phyloP scores from a whole-genome alignment of 2,888 invertebrate species.

The Platycheirus rosarum region DNA sequence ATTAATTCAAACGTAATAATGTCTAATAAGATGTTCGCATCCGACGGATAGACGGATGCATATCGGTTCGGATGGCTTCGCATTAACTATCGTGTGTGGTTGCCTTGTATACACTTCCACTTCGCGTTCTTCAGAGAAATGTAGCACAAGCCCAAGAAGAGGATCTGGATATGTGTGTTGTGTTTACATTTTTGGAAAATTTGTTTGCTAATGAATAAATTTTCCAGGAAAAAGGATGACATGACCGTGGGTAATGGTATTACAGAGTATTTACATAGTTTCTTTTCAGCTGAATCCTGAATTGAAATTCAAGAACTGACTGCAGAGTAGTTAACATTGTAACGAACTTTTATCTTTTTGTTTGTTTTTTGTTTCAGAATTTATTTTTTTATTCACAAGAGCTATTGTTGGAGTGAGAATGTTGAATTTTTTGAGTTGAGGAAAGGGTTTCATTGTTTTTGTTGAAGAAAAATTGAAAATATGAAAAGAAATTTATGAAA shows the following conservation, averaged over 20 bases:
- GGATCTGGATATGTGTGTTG: slow-evolving; percentile 1
- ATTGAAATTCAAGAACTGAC: slow-evolving; percentile 6
- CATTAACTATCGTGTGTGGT: background rate
- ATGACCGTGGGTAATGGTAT: slow-evolving; percentile 20
- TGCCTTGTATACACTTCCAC: background rate
- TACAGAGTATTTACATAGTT: background rate
- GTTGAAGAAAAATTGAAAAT: slow-evolving; percentile 37
- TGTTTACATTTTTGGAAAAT: slow-evolving; percentile 67
- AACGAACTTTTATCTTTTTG: slow-evolving; percentile 40
- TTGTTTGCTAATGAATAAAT: slow-evolving; percentile 73
- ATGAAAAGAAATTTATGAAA: slow-evolving; percentile 61
- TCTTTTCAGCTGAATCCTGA: slow-evolving; percentile 26
- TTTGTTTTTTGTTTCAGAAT: slow-evolving; percentile 41
- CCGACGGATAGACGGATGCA: slow-evolving; percentile 13
- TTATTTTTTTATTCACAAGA: slow-evolving; percentile 46
- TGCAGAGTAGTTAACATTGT: slow-evolving; percentile 45
- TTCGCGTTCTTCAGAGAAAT: background rate
- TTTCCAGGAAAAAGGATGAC: slow-evolving; percentile 44
- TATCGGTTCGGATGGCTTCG: background rate
- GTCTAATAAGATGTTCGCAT: slow-evolving; percentile 70
- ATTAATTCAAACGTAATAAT: slow-evolving; percentile 73
- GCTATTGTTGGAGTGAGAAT: slow-evolving; percentile 26
- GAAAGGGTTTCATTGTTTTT: slow-evolving; percentile 7
- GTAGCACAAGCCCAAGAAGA: background rate
- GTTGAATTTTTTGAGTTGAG: background rate